Evolutionary conservation across 2,888 invertebrate genomes (phyloP).

Genomic region (Griposia aprilina): DNA sequence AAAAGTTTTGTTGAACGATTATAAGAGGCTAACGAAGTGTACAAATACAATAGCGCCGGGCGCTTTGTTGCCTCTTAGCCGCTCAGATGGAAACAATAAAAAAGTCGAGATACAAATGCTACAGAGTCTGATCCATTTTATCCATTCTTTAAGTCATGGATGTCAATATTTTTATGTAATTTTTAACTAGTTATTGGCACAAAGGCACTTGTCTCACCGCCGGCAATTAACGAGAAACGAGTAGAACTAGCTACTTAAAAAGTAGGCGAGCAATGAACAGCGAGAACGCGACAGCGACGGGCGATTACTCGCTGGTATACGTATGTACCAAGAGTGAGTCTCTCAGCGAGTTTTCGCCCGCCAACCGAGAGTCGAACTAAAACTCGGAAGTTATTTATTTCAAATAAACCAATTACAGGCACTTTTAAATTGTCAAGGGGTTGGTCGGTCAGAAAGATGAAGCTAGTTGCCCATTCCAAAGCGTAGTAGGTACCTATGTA

Average conservation of each 20-base stretch:
- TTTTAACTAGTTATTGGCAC: not conserved
- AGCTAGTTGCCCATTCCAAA: too few species aligned
- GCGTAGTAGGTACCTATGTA: too few species aligned
- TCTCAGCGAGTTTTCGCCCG: too few species aligned
- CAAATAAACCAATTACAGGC: too few species aligned
- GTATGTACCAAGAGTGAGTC: too few species aligned
- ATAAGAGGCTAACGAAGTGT: constrained; percentile 34
- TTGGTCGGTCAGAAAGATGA: too few species aligned
- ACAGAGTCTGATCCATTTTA: not conserved
- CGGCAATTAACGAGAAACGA: not conserved
- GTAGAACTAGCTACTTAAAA: not conserved
- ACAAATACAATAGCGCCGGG: constrained; percentile 30
- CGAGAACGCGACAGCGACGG: too few species aligned
- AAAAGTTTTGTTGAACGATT: constrained; percentile 27
- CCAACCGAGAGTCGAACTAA: too few species aligned
- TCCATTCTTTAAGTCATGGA: constrained; percentile 2
- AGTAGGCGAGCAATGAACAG: not conserved
- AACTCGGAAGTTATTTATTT: too few species aligned
- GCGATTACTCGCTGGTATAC: too few species aligned
- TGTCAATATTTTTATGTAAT: not conserved
- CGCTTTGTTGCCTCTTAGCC: constrained; percentile 39
- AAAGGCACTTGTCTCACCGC: too few species aligned
- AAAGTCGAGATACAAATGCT: constrained; percentile 1
- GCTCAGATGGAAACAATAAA: constrained; percentile 30
- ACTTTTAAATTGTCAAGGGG: too few species aligned